Conservation (phyloP, 2,888 invertebrate species). For the Dynastes maya region DNA sequence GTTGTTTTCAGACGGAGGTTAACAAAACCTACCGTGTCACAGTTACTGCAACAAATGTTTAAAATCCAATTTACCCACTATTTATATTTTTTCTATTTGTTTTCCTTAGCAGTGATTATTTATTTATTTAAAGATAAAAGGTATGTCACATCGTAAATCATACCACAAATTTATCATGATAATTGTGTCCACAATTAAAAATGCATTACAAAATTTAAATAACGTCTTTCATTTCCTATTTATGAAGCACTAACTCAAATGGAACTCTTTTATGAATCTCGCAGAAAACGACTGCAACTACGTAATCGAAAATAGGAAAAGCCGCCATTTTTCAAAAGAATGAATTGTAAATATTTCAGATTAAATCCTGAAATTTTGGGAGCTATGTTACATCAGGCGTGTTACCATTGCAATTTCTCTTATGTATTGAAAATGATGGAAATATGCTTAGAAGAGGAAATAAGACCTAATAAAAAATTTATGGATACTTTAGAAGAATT, state of each 20-base stretch:
- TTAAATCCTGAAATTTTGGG: constrained; percentile 84
- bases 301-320: too few relatives aligned
- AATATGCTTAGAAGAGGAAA: constrained; percentile 74
- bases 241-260: too few relatives aligned
- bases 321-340: too few relatives aligned
- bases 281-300: too few relatives aligned
- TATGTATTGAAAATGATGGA: constrained; percentile 83
- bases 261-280: too few relatives aligned
- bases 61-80: not conserved
- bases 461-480: constrained; percentile 77
- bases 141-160: not conserved
- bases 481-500: constrained; percentile 78
- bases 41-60: not conserved
- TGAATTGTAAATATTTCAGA: constrained; percentile 66
- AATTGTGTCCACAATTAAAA: too few relatives aligned
- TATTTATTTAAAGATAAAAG: not conserved
- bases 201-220: too few relatives aligned
- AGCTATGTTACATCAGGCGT: constrained; percentile 80
- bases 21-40: not conserved
- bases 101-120: not conserved
- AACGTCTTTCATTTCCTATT: too few relatives aligned
- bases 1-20: constrained; percentile 12
- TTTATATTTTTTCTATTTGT: not conserved
- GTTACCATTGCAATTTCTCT: constrained; percentile 74
- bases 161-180: too few relatives aligned